Evolutionary conservation across 2,888 invertebrate genomes (phyloP).

Genomic region (Melanophora roralis): DNA sequence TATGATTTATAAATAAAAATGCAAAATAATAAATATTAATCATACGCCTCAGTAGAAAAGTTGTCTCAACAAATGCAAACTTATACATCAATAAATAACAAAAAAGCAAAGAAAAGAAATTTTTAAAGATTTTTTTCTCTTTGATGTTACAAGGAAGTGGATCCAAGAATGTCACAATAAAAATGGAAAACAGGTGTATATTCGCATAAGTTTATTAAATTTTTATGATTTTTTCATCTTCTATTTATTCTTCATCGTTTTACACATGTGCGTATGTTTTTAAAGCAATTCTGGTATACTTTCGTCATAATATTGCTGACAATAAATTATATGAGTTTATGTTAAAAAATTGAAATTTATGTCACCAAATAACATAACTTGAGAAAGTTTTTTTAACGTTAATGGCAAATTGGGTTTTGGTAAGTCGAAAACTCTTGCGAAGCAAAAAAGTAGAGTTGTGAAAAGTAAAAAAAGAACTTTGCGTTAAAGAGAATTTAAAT

Average conservation of each 20-base stretch:
- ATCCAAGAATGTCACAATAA: neutral
- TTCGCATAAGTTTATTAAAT: neutral
- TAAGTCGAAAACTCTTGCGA: neutral
- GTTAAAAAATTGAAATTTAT: constrained; percentile 58
- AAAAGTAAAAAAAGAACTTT: neutral
- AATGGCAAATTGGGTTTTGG: neutral
- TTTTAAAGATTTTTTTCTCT: constrained; percentile 34
- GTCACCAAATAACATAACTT: constrained; percentile 39
- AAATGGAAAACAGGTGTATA: constrained; percentile 30
- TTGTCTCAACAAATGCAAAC: too few species aligned
- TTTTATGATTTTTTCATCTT: neutral
- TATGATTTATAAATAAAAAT: constrained; percentile 6
- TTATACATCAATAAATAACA: constrained; percentile 12
- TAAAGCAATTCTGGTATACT: neutral
- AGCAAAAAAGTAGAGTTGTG: neutral
- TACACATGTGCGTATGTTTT: neutral
- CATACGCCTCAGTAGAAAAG: constrained; percentile 19
- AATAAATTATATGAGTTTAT: constrained; percentile 57
- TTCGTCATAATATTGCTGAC: constrained; percentile 37
- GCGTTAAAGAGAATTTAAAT: too few species aligned
- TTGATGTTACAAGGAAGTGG: neutral
- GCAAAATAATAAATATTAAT: constrained; percentile 37
- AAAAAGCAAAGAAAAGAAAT: constrained; percentile 17
- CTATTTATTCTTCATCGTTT: neutral
- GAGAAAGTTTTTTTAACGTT: neutral